Evolutionary conservation across 1,140 invertebrate genomes (phyloP), one percentile per base, ranked within the genome.

Genomic region (Formica exsecta): DNA sequence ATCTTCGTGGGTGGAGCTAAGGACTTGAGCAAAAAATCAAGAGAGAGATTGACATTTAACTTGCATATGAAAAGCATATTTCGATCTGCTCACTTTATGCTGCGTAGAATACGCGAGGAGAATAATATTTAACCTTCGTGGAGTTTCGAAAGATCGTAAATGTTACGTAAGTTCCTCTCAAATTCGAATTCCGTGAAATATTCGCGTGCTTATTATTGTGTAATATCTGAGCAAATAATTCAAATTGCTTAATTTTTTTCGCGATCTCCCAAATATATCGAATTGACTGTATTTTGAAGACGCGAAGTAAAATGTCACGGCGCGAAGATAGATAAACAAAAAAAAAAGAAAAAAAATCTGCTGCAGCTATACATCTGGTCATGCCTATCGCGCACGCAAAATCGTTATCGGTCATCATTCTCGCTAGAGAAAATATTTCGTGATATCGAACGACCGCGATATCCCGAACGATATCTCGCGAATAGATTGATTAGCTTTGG

Each of bases 41-140:
- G 66, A 44, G 8, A 51, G 51, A 81, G 79, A 83, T 81, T 73
- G 66, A 73, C 79, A 74, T 73, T 73, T 81, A 73, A n/a, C 29
- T 73, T 48, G 54, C 79, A 83, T 74, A 84, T 75, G 74, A 84
- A 85, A 61, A 87, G 48, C 59, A 36, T 68, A 41, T 70, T 73
- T 71, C n/a, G 54, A 73, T 36, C 41, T 81, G 66, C 25, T 8
- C 41, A 38, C n/a, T 83, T 83, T 61, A 62, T 83, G 38, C 19
- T 29, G 57, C 22, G 11, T 25, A 65, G 38, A 81, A 73, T 81
- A 81, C 25, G 54, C 68, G 57, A 61, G 36, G 68, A 83, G 79
- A 83, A 83, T 83, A 83, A 83, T 74, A 61, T 83, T 83, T 44
- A 74, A 83, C 68, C 68, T 83, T 73, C 36, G n/a, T 11, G 65